Percentiles rank a stretch among this genome's conserved stretches.
phyloP scores from a whole-genome alignment of 2,113 vertebrate genomes.

The Potamarius usumacintae region DNA sequence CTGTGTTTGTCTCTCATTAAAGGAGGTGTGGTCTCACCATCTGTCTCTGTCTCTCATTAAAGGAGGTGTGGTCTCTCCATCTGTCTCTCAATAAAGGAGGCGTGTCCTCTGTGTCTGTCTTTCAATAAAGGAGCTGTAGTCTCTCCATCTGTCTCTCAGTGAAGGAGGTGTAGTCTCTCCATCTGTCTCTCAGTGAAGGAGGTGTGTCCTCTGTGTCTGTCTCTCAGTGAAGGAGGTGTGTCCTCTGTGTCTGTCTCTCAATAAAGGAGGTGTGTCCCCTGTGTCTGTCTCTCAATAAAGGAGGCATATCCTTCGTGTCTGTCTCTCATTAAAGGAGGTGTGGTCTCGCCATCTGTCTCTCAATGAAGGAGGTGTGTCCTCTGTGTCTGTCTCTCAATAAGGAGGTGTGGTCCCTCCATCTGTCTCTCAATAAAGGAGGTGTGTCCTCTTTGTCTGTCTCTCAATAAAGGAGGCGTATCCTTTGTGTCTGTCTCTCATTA shows the following conservation, averaged over 20 bases:
- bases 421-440: neutral
- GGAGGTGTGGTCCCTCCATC: neutral
- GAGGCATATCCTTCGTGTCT: neutral
- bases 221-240: neutral
- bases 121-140: neutral
- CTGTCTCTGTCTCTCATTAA: neutral
- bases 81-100: neutral
- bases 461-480: neutral
- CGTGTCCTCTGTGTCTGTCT: neutral
- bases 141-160: neutral
- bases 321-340: neutral
- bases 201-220: neutral
- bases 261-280: neutral
- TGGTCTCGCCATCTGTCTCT: neutral
- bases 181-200: neutral
- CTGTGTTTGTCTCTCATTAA: neutral
- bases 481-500: neutral
- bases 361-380: neutral
- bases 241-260: neutral
- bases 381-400: neutral
- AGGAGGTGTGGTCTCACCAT: neutral
- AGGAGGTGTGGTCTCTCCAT: neutral
- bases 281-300: neutral
- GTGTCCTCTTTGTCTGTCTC: neutral
- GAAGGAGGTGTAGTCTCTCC: neutral